Percentiles rank a stretch among this genome's conserved stretches.
Conservation (phyloP, 2,797 vertebrate genomes). For the Xerus rutilus region DNA sequence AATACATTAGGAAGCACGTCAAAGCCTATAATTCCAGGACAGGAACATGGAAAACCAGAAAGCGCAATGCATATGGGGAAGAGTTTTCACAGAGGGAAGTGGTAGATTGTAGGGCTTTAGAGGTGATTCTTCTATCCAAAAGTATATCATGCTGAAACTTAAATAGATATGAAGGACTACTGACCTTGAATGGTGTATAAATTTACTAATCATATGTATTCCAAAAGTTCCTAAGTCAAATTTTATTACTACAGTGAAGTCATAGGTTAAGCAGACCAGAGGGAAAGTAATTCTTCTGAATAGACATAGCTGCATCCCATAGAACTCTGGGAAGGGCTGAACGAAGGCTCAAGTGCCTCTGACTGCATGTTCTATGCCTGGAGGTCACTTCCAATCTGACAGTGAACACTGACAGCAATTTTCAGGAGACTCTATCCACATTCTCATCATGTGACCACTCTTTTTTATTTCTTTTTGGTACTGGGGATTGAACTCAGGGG, state of each 20-base stretch:
- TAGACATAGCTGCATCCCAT: not conserved
- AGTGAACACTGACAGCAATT: not conserved
- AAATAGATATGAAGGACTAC: not conserved
- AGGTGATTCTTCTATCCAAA: not conserved
- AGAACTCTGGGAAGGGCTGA: not conserved
- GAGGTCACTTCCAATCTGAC: not conserved
- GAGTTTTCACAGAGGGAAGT: not conserved
- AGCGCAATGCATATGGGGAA: not conserved
- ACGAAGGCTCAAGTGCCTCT: rapidly evolving
- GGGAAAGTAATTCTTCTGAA: not conserved
- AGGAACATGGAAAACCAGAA: not conserved
- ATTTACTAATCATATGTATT: not conserved
- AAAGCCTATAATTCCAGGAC: not conserved
- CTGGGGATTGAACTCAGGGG: no score
- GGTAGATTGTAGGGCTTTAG: not conserved
- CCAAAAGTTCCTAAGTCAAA: not conserved
- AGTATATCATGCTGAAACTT: not conserved
- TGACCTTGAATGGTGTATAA: not conserved
- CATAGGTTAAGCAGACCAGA: not conserved
- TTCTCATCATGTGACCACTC: not conserved
- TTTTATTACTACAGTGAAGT: not conserved
- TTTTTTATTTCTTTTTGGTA: no score
- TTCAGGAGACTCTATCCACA: not conserved
- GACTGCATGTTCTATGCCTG: no score
- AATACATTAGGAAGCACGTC: not conserved